Evolutionary conservation across 2,113 vertebrate genomes (phyloP).

Genomic region (Carollia perspicillata): DNA sequence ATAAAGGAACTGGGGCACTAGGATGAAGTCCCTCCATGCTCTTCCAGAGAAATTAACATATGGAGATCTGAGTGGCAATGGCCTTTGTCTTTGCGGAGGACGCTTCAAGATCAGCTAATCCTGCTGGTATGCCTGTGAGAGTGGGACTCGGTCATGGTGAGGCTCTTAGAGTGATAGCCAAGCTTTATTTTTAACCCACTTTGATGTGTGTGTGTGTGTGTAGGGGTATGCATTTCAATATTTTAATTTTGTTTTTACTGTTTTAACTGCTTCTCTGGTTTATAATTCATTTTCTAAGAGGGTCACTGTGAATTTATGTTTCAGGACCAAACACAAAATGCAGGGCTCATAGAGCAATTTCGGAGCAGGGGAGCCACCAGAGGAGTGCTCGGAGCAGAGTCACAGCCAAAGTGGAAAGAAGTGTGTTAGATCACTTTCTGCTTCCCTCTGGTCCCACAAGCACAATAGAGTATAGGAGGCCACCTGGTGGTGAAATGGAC

Average conservation of each 20-base stretch:
- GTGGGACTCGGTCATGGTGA: neutral
- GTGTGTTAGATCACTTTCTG: slow-evolving; percentile 18
- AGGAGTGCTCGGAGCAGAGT: neutral
- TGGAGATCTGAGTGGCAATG: slow-evolving; percentile 60
- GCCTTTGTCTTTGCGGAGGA: slow-evolving; percentile 67
- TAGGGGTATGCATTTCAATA: neutral
- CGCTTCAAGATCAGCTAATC: slow-evolving; percentile 25
- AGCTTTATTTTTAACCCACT: slow-evolving; percentile 28
- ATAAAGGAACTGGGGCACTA: neutral
- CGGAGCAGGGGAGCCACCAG: neutral
- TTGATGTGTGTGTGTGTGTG: neutral
- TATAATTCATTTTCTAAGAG: slow-evolving; percentile 43
- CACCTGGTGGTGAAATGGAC: slow-evolving; percentile 82
- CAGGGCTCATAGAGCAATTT: neutral
- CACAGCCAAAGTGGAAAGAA: slow-evolving; percentile 38
- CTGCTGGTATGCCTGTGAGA: neutral
- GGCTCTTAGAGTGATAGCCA: slow-evolving; percentile 50
- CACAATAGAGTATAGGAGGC: slow-evolving; percentile 79
- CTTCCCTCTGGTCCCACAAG: neutral
- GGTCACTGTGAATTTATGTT: slow-evolving; percentile 22
- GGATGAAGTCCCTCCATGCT: neutral
- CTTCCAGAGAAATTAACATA: slow-evolving; percentile 69
- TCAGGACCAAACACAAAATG: slow-evolving; percentile 34
- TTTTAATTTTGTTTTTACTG: slow-evolving; percentile 61
- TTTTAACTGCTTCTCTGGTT: slow-evolving; percentile 51